Evolutionary conservation across 2,888 invertebrate species (phyloP).

Genomic region (Tachina fera): DNA sequence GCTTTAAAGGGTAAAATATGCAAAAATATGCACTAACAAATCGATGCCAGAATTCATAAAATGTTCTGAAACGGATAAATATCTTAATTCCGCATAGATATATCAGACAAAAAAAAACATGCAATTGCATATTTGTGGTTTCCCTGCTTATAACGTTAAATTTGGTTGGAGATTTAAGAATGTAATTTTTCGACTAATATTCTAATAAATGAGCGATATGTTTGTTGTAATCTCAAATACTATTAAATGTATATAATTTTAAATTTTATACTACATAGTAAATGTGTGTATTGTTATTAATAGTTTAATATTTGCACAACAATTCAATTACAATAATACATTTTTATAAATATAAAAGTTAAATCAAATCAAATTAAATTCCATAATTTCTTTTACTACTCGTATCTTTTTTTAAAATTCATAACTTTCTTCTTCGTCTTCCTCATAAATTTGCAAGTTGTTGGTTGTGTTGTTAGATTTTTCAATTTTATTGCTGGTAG

Average conservation of each 20-base stretch:
- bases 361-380: conserved; percentile 5
- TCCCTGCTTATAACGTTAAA: too few species aligned
- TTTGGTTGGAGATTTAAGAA: too few species aligned
- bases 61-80: too few species aligned
- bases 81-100: too few species aligned
- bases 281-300: conserved; percentile 1
- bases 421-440: conserved; percentile 52
- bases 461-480: conserved; percentile 60
- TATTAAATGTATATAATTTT: conserved; percentile 25
- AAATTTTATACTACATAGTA: conserved; percentile 5
- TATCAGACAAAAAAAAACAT: too few species aligned
- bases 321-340: conserved; percentile 36
- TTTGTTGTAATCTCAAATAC: not conserved
- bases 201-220: not conserved
- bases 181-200: not conserved
- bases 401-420: conserved; percentile 43
- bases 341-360: conserved; percentile 37
- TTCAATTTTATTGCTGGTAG: conserved; percentile 57
- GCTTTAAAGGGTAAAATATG: too few species aligned
- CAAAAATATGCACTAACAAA: too few species aligned
- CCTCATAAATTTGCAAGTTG: conserved; percentile 65
- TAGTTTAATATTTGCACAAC: conserved; percentile 14
- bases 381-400: not conserved
- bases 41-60: too few species aligned
- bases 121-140: too few species aligned